These are phyloP conservation scores for Battus philenor DNA, from an alignment of 1,140 invertebrate species.

Conservation along the genomic window DNA sequence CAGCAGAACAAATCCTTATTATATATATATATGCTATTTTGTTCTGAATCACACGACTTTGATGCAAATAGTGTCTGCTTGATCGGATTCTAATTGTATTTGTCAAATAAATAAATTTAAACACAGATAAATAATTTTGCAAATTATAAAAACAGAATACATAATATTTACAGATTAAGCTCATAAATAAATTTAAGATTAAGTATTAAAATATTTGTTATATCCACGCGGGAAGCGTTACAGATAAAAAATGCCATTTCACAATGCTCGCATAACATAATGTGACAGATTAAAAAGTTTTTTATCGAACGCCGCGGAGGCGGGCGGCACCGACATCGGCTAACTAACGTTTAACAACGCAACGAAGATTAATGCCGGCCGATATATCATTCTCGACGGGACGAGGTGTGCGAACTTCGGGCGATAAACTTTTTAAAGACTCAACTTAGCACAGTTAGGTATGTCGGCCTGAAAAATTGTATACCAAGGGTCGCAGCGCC, in stretches of 20 bases:
- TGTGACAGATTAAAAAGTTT: constrained; percentile 26
- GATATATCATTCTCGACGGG: constrained; percentile 57
- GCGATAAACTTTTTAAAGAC: constrained; percentile 73
- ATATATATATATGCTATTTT: too few relatives aligned
- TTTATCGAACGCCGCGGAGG: constrained; percentile 24
- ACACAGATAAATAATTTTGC: too few relatives aligned
- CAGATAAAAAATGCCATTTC: constrained; percentile 15
- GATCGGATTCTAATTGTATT: too few relatives aligned
- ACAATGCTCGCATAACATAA: constrained; percentile 13
- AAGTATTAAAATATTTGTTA: too few relatives aligned
- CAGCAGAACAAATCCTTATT: too few relatives aligned
- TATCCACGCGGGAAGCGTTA: not conserved
- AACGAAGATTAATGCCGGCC: constrained; percentile 55
- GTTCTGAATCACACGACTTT: too few relatives aligned
- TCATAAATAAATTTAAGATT: too few relatives aligned
- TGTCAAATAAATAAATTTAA: too few relatives aligned
- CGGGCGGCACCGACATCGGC: constrained; percentile 21
- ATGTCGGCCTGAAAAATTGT: constrained; percentile 72
- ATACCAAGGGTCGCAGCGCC: constrained; percentile 52
- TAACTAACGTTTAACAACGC: constrained; percentile 44
- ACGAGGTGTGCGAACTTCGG: constrained; percentile 55
- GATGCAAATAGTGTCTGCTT: too few relatives aligned
- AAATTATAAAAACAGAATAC: not conserved
- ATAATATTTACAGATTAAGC: too few relatives aligned
- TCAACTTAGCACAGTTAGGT: constrained; percentile 48